Conservation (phyloP, 2,797 vertebrate genomes). For the Triplophysa bombifrons region DNA sequence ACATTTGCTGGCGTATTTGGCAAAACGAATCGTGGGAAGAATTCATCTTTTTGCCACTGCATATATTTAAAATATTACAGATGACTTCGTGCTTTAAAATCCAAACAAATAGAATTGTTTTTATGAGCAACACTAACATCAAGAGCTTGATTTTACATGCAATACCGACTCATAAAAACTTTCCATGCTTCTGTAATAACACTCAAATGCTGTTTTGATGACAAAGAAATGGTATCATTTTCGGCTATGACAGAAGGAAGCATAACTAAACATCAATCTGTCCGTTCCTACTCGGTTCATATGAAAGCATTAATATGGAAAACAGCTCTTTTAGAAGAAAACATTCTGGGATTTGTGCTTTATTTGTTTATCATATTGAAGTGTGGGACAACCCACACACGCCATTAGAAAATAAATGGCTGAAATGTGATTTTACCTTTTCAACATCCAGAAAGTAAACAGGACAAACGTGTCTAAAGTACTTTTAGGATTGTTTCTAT, state of each 20-base stretch:
- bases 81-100: slow-evolving; percentile 37
- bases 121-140: neutral
- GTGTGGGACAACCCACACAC: slow-evolving; percentile 29
- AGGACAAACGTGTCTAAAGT: neutral
- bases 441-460: neutral
- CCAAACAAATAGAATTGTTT: neutral
- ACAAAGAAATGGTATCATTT: slow-evolving; percentile 10
- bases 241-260: slow-evolving; percentile 9
- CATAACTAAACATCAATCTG: slow-evolving; percentile 29
- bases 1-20: slow-evolving; percentile 31
- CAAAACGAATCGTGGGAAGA: slow-evolving; percentile 10
- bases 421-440: slow-evolving; percentile 27
- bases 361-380: slow-evolving; percentile 30
- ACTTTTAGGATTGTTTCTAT: too few species aligned
- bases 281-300: neutral
- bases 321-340: slow-evolving; percentile 30
- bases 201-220: slow-evolving; percentile 15
- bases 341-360: slow-evolving; percentile 27
- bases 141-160: neutral
- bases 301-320: slow-evolving; percentile 28
- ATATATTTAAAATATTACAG: slow-evolving; percentile 6
- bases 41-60: slow-evolving; percentile 15
- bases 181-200: neutral
- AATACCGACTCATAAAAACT: slow-evolving; percentile 8
- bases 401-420: slow-evolving; percentile 15